Percentiles rank a stretch among this genome's conserved stretches.
Evolutionary conservation across 2,797 vertebrate genomes (phyloP).

Genomic region (Sciaenops ocellatus): DNA sequence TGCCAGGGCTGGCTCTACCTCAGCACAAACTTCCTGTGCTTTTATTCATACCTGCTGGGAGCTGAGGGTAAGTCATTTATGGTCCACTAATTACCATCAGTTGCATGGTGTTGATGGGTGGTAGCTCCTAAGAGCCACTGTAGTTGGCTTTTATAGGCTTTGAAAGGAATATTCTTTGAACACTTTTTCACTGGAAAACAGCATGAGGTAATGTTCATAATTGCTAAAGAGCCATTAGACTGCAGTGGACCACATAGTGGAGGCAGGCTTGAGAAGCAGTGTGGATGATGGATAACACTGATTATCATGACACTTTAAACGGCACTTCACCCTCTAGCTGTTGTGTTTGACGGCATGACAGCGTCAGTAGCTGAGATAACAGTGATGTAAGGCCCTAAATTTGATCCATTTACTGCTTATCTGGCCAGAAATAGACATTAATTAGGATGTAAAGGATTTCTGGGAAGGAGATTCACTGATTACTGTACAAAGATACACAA

Average conservation of each 20-base stretch:
- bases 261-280: slow-evolving; percentile 7
- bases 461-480: too few relatives aligned
- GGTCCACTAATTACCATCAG: not conserved
- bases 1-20: slow-evolving; percentile 99
- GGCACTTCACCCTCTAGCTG: too few relatives aligned
- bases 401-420: too few relatives aligned
- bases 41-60: slow-evolving; percentile 97
- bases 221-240: slow-evolving; percentile 30
- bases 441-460: too few relatives aligned
- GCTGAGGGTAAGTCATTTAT: slow-evolving; percentile 89
- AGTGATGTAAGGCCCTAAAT: too few relatives aligned
- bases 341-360: too few relatives aligned
- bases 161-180: slow-evolving; percentile 10
- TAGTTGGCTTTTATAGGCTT: slow-evolving; percentile 3
- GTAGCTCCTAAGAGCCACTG: slow-evolving; percentile 2
- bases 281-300: not conserved
- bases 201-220: slow-evolving; percentile 19
- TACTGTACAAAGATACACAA: too few relatives aligned
- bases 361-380: too few relatives aligned
- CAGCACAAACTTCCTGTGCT: slow-evolving; percentile 97
- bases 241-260: not conserved
- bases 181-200: slow-evolving; percentile 12
- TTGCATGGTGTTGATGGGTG: slow-evolving; percentile 32
- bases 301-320: not conserved
- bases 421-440: too few relatives aligned